Percentiles rank a stretch among this genome's conserved stretches.
Conservation (phyloP, 1,140 invertebrate species). For the Scaptomyza pallida region DNA sequence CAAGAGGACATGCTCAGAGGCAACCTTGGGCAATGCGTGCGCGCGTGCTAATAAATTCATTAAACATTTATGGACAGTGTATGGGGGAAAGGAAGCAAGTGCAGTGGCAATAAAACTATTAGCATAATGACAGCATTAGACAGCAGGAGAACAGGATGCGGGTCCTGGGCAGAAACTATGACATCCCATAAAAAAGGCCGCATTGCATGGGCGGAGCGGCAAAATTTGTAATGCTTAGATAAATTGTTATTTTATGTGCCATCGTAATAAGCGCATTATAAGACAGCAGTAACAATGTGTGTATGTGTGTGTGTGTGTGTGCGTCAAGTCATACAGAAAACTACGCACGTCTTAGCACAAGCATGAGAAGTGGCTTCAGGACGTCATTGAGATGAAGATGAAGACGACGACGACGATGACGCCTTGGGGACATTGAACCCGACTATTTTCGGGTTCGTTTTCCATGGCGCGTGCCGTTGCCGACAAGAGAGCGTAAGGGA, state of each 20-base stretch:
- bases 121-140: constrained; percentile 50
- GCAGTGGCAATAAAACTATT: constrained; percentile 51
- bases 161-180: constrained; percentile 23
- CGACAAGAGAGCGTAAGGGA: constrained; percentile 1
- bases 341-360: constrained; percentile 67
- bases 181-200: constrained; percentile 54
- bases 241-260: constrained; percentile 83
- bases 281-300: constrained; percentile 36
- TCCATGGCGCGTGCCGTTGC: constrained; percentile 55
- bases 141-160: constrained; percentile 15
- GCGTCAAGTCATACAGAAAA: constrained; percentile 70
- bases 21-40: constrained; percentile 1
- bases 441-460: constrained; percentile 24
- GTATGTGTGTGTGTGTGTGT: constrained; percentile 30
- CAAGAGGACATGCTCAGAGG: constrained; percentile 14
- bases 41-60: constrained; percentile 79
- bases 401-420: constrained; percentile 33
- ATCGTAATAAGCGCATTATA: constrained; percentile 80
- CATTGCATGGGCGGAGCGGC: constrained; percentile 9
- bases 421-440: constrained; percentile 74
- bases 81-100: constrained; percentile 12
- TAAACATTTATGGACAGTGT: constrained; percentile 61
- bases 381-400: constrained; percentile 61
- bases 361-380: constrained; percentile 29
- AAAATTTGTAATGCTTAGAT: constrained; percentile 77